Base-by-base conservation (phyloP, 2,888 invertebrate genomes). In the Nomada ferruginata region DNA sequence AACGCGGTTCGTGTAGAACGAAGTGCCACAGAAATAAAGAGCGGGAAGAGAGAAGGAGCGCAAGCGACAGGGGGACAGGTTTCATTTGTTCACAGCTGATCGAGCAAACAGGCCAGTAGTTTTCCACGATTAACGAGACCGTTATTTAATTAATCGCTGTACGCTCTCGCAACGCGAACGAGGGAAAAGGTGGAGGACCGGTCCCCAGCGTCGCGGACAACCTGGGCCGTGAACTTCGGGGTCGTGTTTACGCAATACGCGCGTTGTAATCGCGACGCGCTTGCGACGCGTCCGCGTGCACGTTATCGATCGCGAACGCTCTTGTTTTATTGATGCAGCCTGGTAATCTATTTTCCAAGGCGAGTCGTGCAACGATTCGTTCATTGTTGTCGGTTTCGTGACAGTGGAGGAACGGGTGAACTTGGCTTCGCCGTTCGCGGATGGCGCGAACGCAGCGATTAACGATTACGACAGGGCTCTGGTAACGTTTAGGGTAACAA, bases 181-280 rank as follows among this genome's bases (percentile, higher is more conserved):
- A 55, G 18, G 26, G 29, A 61, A 68, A 77, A 68, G 60, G 53
- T 47, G 20, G 57, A 63, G 63, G 84, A 78, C 59, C 70, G 76
- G 64, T 65, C 70, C 44, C 29, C 53, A 2, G 15, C 2, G 13
- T 47, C 18, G 47, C 18, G 29, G 9, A 23, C 44, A 20, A 50
- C 29, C 63, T 26, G 59, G 71, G 15, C 71, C 78, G 52, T 84
- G 76, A 84, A 86, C 69, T 74, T 85, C 72, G 57, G 71, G 73
- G 77, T 82, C 60, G 71, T 42, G 36, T 23, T 79, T 81, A n/a
- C 53, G 55, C 47, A 77, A 77, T 2, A 11, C 10, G 36, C 36
- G 11, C 53, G 18, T 18, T 20, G 26, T 15, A 36, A 50, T 26
- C 44, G 18, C 42, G 76, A 65, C 47, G 44, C 42, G 23, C 52